Conservation (phyloP, 1,140 invertebrate species). For the Anoplophora glabripennis region DNA sequence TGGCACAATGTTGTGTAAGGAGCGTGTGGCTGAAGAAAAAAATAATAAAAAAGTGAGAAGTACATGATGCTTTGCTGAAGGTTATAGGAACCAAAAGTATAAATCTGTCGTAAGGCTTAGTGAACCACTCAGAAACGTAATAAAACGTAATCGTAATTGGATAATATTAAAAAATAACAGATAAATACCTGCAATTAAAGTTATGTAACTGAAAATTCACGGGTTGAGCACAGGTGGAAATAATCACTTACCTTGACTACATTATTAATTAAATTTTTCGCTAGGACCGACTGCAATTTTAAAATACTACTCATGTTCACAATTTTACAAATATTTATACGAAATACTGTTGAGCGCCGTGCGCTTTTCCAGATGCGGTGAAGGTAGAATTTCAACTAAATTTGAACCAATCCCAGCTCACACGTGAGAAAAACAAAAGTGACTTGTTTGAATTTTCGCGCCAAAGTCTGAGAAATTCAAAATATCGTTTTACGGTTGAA, state of each 20-base stretch:
- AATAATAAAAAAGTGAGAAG: neutral
- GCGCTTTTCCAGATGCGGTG: too few species aligned
- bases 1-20: neutral
- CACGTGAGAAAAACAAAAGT: too few species aligned
- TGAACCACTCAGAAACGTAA: neutral
- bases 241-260: constrained; percentile 22
- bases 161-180: neutral
- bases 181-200: constrained; percentile 8
- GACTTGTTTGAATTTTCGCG: too few species aligned
- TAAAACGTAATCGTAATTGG: neutral
- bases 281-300: constrained; percentile 19
- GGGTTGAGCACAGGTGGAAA: constrained; percentile 13
- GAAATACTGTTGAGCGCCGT: too few species aligned
- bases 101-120: constrained; percentile 1
- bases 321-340: too few species aligned
- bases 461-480: too few species aligned
- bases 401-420: too few species aligned
- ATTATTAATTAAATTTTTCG: constrained; percentile 20
- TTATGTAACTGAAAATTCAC: constrained; percentile 22
- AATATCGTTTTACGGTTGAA: too few species aligned
- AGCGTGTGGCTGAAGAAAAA: neutral
- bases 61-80: neutral
- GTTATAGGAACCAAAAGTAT: neutral
- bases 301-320: constrained; percentile 30
- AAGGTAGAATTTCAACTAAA: too few species aligned